Conservation (phyloP, 2,797 vertebrate species). For the Enteromius anoplus region DNA sequence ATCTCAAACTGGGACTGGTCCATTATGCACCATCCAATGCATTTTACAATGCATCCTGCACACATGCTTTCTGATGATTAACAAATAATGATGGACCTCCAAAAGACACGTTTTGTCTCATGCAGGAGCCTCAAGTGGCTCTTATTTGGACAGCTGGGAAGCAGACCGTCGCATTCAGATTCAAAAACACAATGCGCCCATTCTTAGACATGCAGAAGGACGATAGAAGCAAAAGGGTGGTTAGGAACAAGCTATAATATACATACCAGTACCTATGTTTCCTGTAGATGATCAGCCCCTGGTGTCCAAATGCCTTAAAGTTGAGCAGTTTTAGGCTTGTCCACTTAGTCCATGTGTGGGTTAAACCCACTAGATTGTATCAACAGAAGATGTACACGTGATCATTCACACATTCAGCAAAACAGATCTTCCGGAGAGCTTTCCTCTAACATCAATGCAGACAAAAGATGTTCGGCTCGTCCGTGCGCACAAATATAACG, state of each 20-base stretch:
- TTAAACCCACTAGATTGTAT: slow-evolving; percentile 5
- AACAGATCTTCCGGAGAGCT: slow-evolving; percentile 9
- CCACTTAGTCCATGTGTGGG: slow-evolving; percentile 27
- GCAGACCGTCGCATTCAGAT: slow-evolving; percentile 23
- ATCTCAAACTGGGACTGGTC: slow-evolving; percentile 12
- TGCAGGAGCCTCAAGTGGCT: slow-evolving; percentile 45
- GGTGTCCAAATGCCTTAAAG: slow-evolving; percentile 30
- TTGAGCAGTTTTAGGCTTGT: slow-evolving; percentile 14
- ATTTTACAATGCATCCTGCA: not conserved
- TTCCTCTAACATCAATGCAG: slow-evolving; percentile 17
- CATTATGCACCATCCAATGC: slow-evolving; percentile 12
- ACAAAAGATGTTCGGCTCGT: slow-evolving; percentile 33
- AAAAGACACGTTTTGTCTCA: slow-evolving; percentile 19
- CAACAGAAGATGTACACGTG: not conserved
- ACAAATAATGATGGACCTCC: slow-evolving; percentile 27
- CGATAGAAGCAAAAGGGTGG: not conserved
- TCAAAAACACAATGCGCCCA: slow-evolving; percentile 50
- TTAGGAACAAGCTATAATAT: not conserved
- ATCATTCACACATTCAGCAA: not conserved
- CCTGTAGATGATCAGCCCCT: slow-evolving; percentile 3
- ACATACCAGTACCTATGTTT: slow-evolving; percentile 26
- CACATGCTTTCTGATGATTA: slow-evolving; percentile 21
- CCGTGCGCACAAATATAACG: not conserved
- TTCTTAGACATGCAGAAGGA: slow-evolving; percentile 28
- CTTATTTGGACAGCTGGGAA: slow-evolving; percentile 50